These are phyloP conservation scores for Pseudachorutes palmiensis DNA, from an alignment of 1,140 invertebrate species.

Conservation along the genomic window DNA sequence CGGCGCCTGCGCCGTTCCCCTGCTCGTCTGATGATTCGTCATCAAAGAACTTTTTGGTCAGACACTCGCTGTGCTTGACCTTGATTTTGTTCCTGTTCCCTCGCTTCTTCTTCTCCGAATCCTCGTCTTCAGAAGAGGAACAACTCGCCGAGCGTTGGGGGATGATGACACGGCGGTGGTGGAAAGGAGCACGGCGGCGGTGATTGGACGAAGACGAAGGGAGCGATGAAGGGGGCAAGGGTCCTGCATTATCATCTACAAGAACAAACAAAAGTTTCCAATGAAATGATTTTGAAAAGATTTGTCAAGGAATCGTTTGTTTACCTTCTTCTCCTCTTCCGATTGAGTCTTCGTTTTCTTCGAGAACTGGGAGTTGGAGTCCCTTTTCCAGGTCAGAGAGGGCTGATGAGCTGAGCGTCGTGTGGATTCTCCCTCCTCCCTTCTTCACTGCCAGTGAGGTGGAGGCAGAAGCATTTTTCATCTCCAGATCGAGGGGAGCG, in stretches of 20 bases:
- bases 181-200: constrained; percentile 11
- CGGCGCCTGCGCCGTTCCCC: constrained; percentile 13
- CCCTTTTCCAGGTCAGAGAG: constrained; percentile 30
- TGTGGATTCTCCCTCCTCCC: constrained; percentile 2
- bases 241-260: constrained; percentile 20
- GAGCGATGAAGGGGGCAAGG: constrained; percentile 5
- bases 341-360: constrained; percentile 20
- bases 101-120: constrained; percentile 33
- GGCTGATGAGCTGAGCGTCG: constrained; percentile 22
- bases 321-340: constrained; percentile 24
- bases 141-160: constrained; percentile 31
- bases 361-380: constrained; percentile 27
- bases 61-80: neutral
- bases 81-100: constrained; percentile 14
- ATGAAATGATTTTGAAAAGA: neutral
- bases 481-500: constrained; percentile 32
- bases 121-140: constrained; percentile 32
- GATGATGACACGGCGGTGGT: constrained; percentile 22
- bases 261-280: neutral
- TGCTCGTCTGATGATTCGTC: constrained; percentile 31
- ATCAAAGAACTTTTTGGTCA: constrained; percentile 18
- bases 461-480: constrained; percentile 7
- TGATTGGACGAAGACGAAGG: neutral
- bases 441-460: constrained; percentile 4
- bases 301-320: neutral